A percentile compares a stretch with the other conserved stretches of the same genome.
These are phyloP conservation scores for Dioctria linearis DNA, from an alignment of 2,888 invertebrate genomes.

Conservation along the genomic window DNA sequence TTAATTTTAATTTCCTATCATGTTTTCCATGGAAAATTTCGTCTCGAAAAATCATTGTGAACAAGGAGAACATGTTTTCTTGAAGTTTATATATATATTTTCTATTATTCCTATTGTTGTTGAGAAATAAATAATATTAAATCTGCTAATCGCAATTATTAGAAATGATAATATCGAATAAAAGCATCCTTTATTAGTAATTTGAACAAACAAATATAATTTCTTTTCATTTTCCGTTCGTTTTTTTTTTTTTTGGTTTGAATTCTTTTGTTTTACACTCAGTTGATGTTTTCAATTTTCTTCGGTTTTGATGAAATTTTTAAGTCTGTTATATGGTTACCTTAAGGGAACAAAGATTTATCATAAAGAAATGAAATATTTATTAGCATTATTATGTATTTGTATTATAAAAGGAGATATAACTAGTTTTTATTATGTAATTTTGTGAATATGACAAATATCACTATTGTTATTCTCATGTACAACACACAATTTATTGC, in stretches of 20 bases:
- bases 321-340: conserved; percentile 49
- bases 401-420: conserved; percentile 14
- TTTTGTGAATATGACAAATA: conserved; percentile 16
- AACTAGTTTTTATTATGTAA: conserved; percentile 49
- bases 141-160: no score
- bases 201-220: not conserved
- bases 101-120: not conserved
- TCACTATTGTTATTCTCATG: conserved; percentile 35
- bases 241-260: not conserved
- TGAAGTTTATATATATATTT: not conserved
- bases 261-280: not conserved
- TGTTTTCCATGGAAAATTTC: no score
- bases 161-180: no score
- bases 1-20: no score
- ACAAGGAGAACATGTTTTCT: no score
- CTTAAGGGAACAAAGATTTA: conserved; percentile 44
- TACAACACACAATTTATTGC: conserved; percentile 1
- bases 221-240: not conserved
- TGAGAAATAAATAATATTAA: not conserved
- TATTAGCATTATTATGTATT: conserved; percentile 41
- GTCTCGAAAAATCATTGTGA: not conserved
- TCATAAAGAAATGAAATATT: conserved; percentile 16
- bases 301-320: conserved; percentile 23
- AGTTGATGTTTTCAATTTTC: not conserved
- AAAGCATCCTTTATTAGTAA: no score